Base-by-base conservation (phyloP, 2,113 vertebrate genomes). In the Thryonomys swinderianus region DNA sequence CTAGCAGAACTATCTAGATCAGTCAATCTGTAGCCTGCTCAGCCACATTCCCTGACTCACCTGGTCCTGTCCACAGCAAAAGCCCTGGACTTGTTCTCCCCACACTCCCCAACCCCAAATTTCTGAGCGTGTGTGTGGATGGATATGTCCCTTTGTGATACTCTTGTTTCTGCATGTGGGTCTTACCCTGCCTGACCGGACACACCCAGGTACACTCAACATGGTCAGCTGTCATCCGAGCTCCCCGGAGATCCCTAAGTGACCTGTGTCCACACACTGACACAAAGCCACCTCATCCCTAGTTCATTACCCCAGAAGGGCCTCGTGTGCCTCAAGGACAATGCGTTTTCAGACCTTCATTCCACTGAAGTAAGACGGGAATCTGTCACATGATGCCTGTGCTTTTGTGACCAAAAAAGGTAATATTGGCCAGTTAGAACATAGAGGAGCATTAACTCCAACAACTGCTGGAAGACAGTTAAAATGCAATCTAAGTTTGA, bases 101-200 rank as follows among this genome's bases (percentile, higher is more conserved):
- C 3, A 2, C 0, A 3, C 0, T 7, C 10, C 32, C 2, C 0
- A 3, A 7, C 27, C 57, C 23, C 3, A 30, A 9, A 5, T 18
- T 69, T 69, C 27, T 18, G 32, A 53, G 37, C 27, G 30, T 27
- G 12, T 17, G 7, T 66, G 48, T 51, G 59, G n/a, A n/a, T 3
- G 34, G n/a, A 40, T 20, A 13, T 90, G n/a, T 25, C 55, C 80
- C 21, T 51, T n/a, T 21, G 48, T 30, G n/a, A 45, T 40, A 42
- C 45, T 80, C 11, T 21, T 37, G 45, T 45, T 18, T 2, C 25
- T 34, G 48, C 66, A 37, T 9, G 20, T 14, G 20, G 27, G 8
- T 21, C 48, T 67, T 32, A 67, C 37, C 18, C 13, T 14, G 17
- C 61, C 74, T 67, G n/a, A 55, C 0, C 1, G 37, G 74, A 90